phyloP scores from a whole-genome alignment of 2,797 vertebrate species.

The Gymnodraco acuticeps region DNA sequence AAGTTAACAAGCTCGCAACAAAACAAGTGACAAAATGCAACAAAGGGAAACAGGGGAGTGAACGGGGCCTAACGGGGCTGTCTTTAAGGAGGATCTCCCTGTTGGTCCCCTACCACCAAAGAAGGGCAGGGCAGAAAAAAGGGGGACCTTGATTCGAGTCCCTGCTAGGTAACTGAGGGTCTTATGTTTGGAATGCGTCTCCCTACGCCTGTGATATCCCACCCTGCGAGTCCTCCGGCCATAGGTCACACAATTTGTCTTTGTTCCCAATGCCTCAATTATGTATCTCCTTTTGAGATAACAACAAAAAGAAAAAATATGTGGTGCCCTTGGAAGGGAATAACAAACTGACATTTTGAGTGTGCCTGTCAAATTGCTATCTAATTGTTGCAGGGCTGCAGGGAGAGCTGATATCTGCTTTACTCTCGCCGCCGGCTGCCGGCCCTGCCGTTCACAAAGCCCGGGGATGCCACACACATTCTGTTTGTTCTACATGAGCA shows the following conservation, averaged over 20 bases:
- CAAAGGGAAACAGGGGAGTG: conserved; percentile 78
- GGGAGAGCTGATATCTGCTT: conserved; percentile 94
- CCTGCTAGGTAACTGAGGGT: conserved; percentile 91
- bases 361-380: conserved; percentile 96
- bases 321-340: conserved; percentile 76
- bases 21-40: conserved; percentile 81
- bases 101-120: conserved; percentile 76
- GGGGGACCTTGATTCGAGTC: conserved; percentile 74
- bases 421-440: conserved; percentile 91
- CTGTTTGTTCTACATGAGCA: conserved; percentile 99
- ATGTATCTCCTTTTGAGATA: conserved; percentile 77
- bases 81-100: conserved; percentile 81
- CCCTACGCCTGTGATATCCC: conserved; percentile 77
- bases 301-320: conserved; percentile 46
- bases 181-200: conserved; percentile 90
- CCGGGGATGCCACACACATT: conserved; percentile 99
- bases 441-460: conserved; percentile 96
- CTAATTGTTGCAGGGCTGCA: conserved; percentile 94
- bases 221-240: conserved; percentile 77
- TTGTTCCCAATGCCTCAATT: conserved; percentile 79
- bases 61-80: conserved; percentile 72
- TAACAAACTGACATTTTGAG: conserved; percentile 88
- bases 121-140: conserved; percentile 72
- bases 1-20: conserved; percentile 89
- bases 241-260: conserved; percentile 85